Evolutionary conservation across 2,888 invertebrate genomes (phyloP).

Genomic region (Caradrina clavipalpis): DNA sequence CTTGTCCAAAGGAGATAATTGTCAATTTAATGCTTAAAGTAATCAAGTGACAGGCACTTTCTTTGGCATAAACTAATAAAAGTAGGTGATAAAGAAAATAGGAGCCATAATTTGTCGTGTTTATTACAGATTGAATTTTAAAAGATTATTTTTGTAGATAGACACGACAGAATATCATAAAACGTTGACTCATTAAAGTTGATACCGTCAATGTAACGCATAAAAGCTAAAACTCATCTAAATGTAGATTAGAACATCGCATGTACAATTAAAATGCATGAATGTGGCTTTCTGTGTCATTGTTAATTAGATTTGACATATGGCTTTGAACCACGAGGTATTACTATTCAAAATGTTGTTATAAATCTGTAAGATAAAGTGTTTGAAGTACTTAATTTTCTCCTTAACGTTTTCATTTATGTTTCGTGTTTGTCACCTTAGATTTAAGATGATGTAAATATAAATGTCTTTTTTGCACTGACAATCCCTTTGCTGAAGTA

Average conservation of each 20-base stretch:
- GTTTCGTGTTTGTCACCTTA: conserved; percentile 53
- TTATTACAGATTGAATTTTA: conserved; percentile 31
- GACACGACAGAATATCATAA: conserved; percentile 49
- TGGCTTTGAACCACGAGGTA: conserved; percentile 52
- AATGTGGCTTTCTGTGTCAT: conserved; percentile 70
- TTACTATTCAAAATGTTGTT: conserved; percentile 51
- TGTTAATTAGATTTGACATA: conserved; percentile 61
- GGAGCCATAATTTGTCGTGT: conserved; percentile 45
- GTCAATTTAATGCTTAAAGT: conserved; percentile 35
- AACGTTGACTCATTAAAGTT: conserved; percentile 49
- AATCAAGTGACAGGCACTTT: conserved; percentile 50
- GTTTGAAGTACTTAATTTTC: conserved; percentile 75
- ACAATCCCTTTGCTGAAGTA: conserved; percentile 4
- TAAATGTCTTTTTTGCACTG: conserved; percentile 17
- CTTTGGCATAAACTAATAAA: conserved; percentile 40
- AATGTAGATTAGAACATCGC: conserved; percentile 70
- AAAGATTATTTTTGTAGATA: conserved; percentile 30
- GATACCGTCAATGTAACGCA: conserved; percentile 53
- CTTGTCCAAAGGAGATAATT: conserved; percentile 46
- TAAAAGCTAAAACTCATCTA: conserved; percentile 65
- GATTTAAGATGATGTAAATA: conserved; percentile 32
- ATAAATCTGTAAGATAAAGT: conserved; percentile 52
- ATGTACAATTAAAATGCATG: conserved; percentile 74
- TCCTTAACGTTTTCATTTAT: conserved; percentile 68
- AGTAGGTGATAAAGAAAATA: conserved; percentile 45